phyloP scores from a whole-genome alignment of 2,797 vertebrate genomes.

The Mormyrops attenuatus region DNA sequence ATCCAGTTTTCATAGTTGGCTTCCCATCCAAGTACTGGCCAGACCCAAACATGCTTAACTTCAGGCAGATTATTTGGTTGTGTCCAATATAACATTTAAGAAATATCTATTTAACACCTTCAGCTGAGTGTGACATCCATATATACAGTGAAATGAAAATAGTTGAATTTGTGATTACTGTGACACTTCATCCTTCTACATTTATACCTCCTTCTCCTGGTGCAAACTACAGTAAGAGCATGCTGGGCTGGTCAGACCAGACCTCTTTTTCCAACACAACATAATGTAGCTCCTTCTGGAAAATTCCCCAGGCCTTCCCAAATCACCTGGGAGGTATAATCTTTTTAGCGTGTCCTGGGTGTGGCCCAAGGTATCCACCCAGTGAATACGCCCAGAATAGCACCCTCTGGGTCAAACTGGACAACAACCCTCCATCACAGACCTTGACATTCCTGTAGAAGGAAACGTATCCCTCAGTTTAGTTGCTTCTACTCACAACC shows the following conservation, averaged over 20 bases:
- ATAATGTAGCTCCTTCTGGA: background rate
- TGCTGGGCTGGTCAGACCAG: background rate
- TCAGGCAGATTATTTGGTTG: background rate
- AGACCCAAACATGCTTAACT: no score
- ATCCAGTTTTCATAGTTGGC: no score
- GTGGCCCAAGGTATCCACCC: background rate
- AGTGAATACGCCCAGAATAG: background rate
- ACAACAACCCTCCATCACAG: background rate
- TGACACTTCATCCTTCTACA: background rate
- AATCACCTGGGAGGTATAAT: background rate
- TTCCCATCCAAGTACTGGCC: no score
- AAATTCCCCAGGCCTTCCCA: background rate
- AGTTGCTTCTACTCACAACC: background rate
- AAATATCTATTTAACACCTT: background rate
- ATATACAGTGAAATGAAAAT: background rate
- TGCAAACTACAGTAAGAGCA: background rate
- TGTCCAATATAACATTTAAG: background rate
- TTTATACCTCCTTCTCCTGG: background rate
- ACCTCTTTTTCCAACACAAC: background rate
- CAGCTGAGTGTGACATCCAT: background rate
- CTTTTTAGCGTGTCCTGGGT: background rate
- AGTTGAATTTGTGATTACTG: background rate
- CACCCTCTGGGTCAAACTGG: background rate
- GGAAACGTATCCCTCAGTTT: background rate
- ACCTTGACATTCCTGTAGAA: background rate